A percentile compares a stretch with the other conserved stretches of the same genome.
These are phyloP conservation scores for Idaea aversata DNA, from an alignment of 2,888 invertebrate genomes.

Conservation along the genomic window DNA sequence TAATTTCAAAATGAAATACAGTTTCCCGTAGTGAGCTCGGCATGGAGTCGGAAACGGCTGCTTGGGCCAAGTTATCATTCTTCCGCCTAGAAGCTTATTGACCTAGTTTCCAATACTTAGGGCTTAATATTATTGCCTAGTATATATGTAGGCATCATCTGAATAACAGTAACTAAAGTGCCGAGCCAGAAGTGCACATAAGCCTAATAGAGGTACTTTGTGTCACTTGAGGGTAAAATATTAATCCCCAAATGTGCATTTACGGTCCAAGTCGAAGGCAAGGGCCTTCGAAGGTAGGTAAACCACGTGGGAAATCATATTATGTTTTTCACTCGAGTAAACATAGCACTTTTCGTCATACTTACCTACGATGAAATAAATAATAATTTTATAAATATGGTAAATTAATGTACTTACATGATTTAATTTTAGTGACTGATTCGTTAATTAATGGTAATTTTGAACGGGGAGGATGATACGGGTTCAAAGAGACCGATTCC, in stretches of 20 bases:
- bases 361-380: not conserved
- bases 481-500: too few relatives aligned
- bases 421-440: too few relatives aligned
- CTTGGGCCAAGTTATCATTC: conserved; percentile 40
- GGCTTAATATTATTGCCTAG: conserved; percentile 17
- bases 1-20: conserved; percentile 30
- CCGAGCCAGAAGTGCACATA: not conserved
- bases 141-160: conserved; percentile 11
- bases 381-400: not conserved
- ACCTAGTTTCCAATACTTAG: conserved; percentile 40
- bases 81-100: conserved; percentile 37
- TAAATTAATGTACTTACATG: too few relatives aligned
- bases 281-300: not conserved
- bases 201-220: not conserved
- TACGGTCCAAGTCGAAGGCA: not conserved
- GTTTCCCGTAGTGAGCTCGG: conserved; percentile 27
- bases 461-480: too few relatives aligned
- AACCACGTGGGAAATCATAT: too few relatives aligned
- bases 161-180: not conserved
- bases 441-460: too few relatives aligned
- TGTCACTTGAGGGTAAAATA: not conserved
- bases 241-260: not conserved
- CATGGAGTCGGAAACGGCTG: conserved; percentile 36
- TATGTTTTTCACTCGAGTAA: too few relatives aligned
- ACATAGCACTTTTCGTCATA: not conserved